Base-by-base conservation (phyloP, 1,140 invertebrate species). In the Heliconius congener region DNA sequence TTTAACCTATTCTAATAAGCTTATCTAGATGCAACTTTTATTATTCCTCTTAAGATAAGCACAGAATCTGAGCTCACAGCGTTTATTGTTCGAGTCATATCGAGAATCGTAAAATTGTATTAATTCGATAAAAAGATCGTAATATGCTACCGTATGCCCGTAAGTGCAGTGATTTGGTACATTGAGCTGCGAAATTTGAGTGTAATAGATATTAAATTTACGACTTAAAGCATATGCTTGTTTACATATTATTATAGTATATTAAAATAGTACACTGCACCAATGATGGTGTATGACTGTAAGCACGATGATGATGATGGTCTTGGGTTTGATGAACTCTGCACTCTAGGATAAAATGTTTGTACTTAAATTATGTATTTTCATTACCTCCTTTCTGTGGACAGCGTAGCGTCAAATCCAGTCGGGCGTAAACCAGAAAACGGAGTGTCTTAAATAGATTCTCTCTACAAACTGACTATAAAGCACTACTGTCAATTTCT, bases 91-190 rank as follows among this genome's bases (percentile, higher is more conserved):
- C 60, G 76, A 71, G 82, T 76, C 77, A 83, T 82, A 85, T 82
- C 73, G 80, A 83, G 74, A 79, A 80, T 85, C 84, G 84, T 85
- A 85, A 85, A 85, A 83, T 34, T 74, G 84, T 85, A 85, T 85
- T 83, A 85, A 83, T 60, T 79, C 82, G 27, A 83, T 85, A 85
- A 85, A 85, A 84, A 80, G 50, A 79, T 80, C 83, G 80, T 83
- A 85, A 81, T 71, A 71, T 34, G 23, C 74, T 57, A 52, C 74
- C 76, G 73, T 85, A 85, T 80, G 82, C 78, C 82, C 80, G 81
- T 85, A 85, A 80, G 79, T 83, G 82, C 78, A 85, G 72, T 82
- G 81, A 82, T 82, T 82, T 55, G 39, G 78, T 81, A 77, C 76
- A 77, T 60, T 66, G 30, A 57, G 37, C 71, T 52, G 27, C 66